Conservation (phyloP, 2,113 vertebrate genomes). For the Corydoras sp. region DNA sequence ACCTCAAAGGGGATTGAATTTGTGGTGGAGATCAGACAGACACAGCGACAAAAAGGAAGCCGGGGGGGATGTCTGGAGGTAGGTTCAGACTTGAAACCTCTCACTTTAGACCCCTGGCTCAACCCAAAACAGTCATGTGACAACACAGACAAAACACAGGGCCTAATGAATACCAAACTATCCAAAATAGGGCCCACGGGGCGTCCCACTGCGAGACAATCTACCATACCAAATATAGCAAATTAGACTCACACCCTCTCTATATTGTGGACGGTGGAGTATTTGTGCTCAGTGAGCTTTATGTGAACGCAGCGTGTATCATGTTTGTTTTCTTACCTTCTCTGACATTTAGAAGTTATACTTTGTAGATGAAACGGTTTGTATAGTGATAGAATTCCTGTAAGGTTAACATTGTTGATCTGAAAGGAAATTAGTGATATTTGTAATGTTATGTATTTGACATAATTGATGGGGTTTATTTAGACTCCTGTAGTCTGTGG, state of each 20-base stretch:
- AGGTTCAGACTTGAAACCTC: conserved; percentile 38
- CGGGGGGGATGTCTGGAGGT: conserved; percentile 22
- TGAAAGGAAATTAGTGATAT: background rate
- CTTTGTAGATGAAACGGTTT: background rate
- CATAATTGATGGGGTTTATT: conserved; percentile 9
- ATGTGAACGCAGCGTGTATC: no score
- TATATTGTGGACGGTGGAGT: background rate
- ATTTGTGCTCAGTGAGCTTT: no score
- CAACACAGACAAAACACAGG: conserved; percentile 54
- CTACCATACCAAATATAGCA: conserved; percentile 49
- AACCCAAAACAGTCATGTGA: conserved; percentile 44
- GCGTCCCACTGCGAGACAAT: conserved; percentile 33
- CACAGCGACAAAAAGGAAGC: conserved; percentile 4
- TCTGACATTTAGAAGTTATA: no score
- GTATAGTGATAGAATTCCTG: background rate
- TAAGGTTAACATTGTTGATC: background rate
- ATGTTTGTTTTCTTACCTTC: no score
- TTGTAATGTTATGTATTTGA: background rate
- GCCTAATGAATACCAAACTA: conserved; percentile 45
- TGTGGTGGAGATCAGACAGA: conserved; percentile 37
- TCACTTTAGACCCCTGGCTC: conserved; percentile 41
- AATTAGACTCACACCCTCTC: conserved; percentile 17
- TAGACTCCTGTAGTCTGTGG: background rate
- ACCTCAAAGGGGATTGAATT: conserved; percentile 24
- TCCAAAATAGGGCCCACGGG: conserved; percentile 38